Evolutionary conservation across 2,113 vertebrate species (phyloP).

Genomic region (Hoplias malabaricus): DNA sequence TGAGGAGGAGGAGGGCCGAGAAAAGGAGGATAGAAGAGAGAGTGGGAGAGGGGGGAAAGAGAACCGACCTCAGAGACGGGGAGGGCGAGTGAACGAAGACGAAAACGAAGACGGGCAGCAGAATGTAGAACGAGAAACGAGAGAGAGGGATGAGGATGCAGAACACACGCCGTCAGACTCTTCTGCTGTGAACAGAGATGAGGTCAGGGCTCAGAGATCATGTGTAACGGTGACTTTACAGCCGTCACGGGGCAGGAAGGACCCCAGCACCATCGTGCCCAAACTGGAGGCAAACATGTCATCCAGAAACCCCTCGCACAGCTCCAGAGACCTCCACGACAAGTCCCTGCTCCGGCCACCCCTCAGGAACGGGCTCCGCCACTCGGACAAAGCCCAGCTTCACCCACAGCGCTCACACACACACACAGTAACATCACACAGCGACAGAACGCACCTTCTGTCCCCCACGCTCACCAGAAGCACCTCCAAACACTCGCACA

Average conservation of each 20-base stretch:
- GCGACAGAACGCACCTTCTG: constrained; percentile 7
- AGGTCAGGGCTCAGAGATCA: constrained; percentile 65
- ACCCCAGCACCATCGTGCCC: constrained; percentile 91
- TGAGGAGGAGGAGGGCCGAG: constrained; percentile 51
- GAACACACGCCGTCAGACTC: constrained; percentile 48
- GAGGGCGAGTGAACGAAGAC: constrained; percentile 54
- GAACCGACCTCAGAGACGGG: constrained; percentile 66
- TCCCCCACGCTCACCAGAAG: constrained; percentile 25
- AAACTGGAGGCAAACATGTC: constrained; percentile 93
- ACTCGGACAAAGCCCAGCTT: constrained; percentile 47
- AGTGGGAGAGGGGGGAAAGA: constrained; percentile 66
- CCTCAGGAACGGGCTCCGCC: constrained; percentile 71
- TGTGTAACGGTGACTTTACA: constrained; percentile 91
- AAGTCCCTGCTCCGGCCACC: constrained; percentile 83
- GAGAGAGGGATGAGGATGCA: constrained; percentile 50
- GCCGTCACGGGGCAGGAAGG: constrained; percentile 80
- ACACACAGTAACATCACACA: constrained; percentile 39
- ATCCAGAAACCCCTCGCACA: constrained; percentile 53
- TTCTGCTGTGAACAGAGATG: constrained; percentile 39
- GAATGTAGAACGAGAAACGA: constrained; percentile 58
- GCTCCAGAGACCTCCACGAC: constrained; percentile 68
- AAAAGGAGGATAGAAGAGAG: constrained; percentile 52
- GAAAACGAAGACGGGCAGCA: constrained; percentile 51
- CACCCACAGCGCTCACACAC: constrained; percentile 51
- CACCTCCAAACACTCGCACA: constrained; percentile 31